Evolutionary conservation across 2,797 vertebrate genomes (phyloP), one percentile per base, ranked within the genome.

Genomic region (Chaunax sp.): DNA sequence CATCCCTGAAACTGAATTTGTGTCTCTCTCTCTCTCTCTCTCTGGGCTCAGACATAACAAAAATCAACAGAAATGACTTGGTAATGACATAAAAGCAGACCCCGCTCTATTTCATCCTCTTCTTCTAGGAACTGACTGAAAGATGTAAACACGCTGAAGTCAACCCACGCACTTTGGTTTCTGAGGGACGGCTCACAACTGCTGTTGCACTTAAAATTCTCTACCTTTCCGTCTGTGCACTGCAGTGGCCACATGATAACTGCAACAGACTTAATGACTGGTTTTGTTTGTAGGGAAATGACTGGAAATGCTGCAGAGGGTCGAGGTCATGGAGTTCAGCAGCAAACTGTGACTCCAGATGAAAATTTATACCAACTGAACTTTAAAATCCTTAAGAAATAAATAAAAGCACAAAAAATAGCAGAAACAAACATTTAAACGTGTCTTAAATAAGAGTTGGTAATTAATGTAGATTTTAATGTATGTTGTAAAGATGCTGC

Each of bases 121-220:
- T 73, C 68, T 81, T 81, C 72, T 77, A 75, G 70, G 69, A 80
- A 77, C 1, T 26, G 69, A 46, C 53, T 59, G 51, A 28, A 58
- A 51, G 70, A 77, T 62, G 69, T 75, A 83, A 86, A 87, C 81
- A 81, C 50, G 35, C 7, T 9, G 61, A 52, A 53, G n/a, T 59
- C 69, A 54, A 33, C 82, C 82, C 80, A 57, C 81, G 80, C 66
- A 38, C 67, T 72, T 61, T 82, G 83, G 83, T 85, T 82, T 82
- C 52, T 63, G 69, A 78, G 67, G 81, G 20, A 59, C 70, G 43
- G 60, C n/a, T 46, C 59, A 16, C 69, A 75, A 72, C 74, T 71
- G 78, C 66, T 76, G 63, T 66, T 63, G 52, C 57, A 66, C 64
- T 78, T 80, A 54, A 44, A 62, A 59, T 61, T 45, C 51, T 56